Conservation (phyloP, 2,797 vertebrate species). For the Onychomys leucogaster region DNA sequence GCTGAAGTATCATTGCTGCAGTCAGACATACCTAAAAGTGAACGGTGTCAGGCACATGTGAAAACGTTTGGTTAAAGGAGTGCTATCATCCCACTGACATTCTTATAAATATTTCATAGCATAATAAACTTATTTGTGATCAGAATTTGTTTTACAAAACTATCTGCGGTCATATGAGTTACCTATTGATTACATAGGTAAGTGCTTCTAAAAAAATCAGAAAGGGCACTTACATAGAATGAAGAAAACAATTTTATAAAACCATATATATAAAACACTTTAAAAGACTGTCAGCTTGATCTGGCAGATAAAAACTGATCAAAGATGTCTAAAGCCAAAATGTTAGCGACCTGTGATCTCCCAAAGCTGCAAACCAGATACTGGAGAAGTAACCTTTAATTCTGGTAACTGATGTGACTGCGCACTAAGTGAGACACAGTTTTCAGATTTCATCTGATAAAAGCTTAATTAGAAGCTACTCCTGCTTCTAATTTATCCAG, state of each 20-base stretch:
- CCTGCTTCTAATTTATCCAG: conserved; percentile 22
- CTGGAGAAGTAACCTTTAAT: neutral
- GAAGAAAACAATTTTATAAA: conserved; percentile 57
- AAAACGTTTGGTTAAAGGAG: conserved; percentile 70
- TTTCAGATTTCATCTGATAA: conserved; percentile 26
- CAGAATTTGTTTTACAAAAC: conserved; percentile 52
- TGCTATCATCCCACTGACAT: conserved; percentile 55
- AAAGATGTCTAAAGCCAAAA: conserved; percentile 13
- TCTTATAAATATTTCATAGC: conserved; percentile 17
- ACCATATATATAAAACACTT: neutral
- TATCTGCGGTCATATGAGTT: neutral
- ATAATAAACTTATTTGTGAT: conserved; percentile 3
- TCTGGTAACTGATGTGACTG: neutral
- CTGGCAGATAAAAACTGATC: conserved; percentile 14
- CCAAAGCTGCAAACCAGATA: neutral
- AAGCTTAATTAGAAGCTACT: conserved; percentile 26
- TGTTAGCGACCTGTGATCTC: neutral
- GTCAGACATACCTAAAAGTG: conserved; percentile 89
- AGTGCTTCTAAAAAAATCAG: conserved; percentile 39
- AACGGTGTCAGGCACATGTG: conserved; percentile 85
- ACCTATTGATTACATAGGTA: neutral
- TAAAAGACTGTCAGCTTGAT: conserved; percentile 8
- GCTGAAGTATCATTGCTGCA: conserved; percentile 82
- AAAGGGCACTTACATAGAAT: conserved; percentile 4
- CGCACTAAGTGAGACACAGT: neutral